These are phyloP conservation scores for Platyrinchus mystaceus DNA, from an alignment of 2,797 vertebrate genomes.

Conservation along the genomic window DNA sequence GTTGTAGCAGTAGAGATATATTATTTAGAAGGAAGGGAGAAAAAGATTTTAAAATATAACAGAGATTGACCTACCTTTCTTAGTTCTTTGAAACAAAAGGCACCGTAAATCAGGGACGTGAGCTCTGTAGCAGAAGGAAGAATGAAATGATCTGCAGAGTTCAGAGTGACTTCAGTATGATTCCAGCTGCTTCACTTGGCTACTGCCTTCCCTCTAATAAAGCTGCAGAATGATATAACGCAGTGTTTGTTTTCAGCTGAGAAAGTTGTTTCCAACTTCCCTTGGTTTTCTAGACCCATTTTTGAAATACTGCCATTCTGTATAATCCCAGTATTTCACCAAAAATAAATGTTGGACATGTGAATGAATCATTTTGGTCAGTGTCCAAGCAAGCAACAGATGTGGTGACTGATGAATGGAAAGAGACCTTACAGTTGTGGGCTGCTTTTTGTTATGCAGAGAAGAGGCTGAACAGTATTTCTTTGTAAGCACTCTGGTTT, in stretches of 20 bases:
- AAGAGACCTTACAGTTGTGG: conserved; percentile 46
- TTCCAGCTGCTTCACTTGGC: conserved; percentile 48
- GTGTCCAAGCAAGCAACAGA: conserved; percentile 59
- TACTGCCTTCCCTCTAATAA: conserved; percentile 65
- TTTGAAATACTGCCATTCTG: conserved; percentile 58
- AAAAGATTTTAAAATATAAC: neutral
- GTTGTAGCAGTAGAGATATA: neutral
- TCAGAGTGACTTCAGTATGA: conserved; percentile 27
- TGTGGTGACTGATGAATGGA: conserved; percentile 62
- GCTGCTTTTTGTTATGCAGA: conserved; percentile 42
- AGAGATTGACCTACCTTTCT: conserved; percentile 60
- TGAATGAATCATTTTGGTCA: conserved; percentile 63
- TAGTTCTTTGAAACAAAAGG: conserved; percentile 2
- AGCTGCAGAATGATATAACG: conserved; percentile 54
- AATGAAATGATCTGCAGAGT: conserved; percentile 36
- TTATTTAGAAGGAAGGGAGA: neutral
- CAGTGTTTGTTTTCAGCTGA: conserved; percentile 53
- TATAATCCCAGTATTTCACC: conserved; percentile 54
- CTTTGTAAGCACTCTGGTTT: conserved; percentile 41
- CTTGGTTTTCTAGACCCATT: conserved; percentile 55
- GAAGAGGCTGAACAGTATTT: conserved; percentile 1
- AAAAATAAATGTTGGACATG: conserved; percentile 57
- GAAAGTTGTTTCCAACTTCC: conserved; percentile 64
- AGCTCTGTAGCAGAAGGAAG: conserved; percentile 37
- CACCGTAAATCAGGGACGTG: conserved; percentile 23